Evolutionary conservation across 2,797 vertebrate species (phyloP).

Genomic region (Potorous gilbertii): DNA sequence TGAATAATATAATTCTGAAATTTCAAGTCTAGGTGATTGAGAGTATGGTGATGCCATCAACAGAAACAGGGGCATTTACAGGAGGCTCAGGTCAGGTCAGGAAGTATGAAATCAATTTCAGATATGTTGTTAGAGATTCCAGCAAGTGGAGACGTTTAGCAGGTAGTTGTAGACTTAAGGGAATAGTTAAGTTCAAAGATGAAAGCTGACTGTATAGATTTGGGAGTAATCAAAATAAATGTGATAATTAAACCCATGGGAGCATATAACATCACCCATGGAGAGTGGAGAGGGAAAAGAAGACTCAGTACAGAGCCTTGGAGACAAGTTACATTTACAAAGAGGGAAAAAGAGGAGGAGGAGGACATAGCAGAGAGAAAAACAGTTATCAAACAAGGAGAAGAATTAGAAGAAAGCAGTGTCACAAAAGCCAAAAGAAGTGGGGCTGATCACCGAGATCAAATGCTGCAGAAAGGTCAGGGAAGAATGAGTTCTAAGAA

Average conservation of each 20-base stretch:
- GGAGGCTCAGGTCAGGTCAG: background rate
- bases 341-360: background rate
- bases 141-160: background rate
- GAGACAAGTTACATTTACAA: background rate
- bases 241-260: background rate
- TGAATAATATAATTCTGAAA: background rate
- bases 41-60: background rate
- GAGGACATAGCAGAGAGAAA: background rate
- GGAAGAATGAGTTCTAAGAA: background rate
- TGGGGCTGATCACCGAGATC: background rate
- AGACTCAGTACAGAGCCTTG: background rate
- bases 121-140: background rate
- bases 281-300: background rate
- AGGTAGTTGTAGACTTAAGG: background rate
- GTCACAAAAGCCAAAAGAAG: background rate
- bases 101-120: background rate
- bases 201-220: background rate
- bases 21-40: too few species aligned
- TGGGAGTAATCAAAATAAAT: background rate
- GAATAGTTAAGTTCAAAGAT: background rate
- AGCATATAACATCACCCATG: background rate
- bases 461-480: background rate
- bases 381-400: background rate
- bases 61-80: background rate
- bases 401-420: background rate